Base-by-base conservation (phyloP, 2,888 invertebrate species). In the Ceramica pisi region DNA sequence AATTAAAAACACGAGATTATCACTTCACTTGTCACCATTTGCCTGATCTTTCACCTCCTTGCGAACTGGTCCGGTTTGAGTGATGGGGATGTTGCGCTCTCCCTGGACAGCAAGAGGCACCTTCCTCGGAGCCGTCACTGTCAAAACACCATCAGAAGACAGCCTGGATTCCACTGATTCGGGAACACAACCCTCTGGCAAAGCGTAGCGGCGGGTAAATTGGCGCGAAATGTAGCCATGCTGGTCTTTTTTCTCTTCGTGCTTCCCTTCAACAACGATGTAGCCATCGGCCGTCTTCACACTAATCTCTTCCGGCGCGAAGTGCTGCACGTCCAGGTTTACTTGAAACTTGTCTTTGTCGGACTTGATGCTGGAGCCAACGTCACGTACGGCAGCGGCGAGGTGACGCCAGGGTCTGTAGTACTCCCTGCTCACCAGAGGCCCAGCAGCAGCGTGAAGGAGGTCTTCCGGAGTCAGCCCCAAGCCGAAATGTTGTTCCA, bases 141-240 rank as follows among this genome's bases (percentile, higher is more conserved):
- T 97, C 63, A 98, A 90, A 38, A 98, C 96, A 12, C 98, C 98
- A 88, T 98, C 98, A 0, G 98, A 97, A 9, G 98, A 98, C 44
- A 98, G 92, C 56, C 96, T 97, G 0, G 98, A 98, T 59, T 97
- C 96, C 0, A 98, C 97, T 19, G 96, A 96, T 63, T 97, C 97
- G 0, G 97, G 95, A 77, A 97, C 96, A 75, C 97, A 97, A 1
- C 97, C 97, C 80, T 97, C 97, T 0, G 98, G 98, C 73, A 98
- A 90, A n/a, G 97, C 93, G 88, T 98, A 98, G 61, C 97, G 97
- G 1, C 98, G 96, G 1, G 97, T 96, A 84, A 98, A 98, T 83
- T 98, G 97, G 35, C 98, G 96, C 1, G 98, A 97, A 67, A 98
- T 97, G 80, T 95, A 97, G 0, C 98, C 98, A 85, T 98, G 97